Conservation (phyloP, 1,140 invertebrate species). For the Colletes latitarsis region DNA sequence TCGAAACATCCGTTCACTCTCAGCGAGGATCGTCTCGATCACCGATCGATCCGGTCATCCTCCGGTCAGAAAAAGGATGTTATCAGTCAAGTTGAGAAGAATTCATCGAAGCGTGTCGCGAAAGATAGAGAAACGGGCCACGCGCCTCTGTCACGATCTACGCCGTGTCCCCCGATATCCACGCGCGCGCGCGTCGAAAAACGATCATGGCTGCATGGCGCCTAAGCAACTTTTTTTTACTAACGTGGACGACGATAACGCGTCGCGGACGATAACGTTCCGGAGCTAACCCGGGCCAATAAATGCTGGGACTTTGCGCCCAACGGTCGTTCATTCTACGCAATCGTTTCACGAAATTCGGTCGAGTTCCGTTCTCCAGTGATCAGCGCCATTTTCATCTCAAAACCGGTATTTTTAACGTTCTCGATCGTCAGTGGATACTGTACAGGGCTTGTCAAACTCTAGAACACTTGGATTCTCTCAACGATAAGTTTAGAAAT, state of each 20-base stretch:
- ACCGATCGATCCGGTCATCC: no score
- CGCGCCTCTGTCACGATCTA: constrained; percentile 20
- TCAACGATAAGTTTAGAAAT: no score
- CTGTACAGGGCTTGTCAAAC: no score
- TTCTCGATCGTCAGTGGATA: no score
- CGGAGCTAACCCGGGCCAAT: constrained; percentile 60
- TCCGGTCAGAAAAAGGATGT: neutral
- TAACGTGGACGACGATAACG: constrained; percentile 44
- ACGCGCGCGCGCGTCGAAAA: constrained; percentile 42
- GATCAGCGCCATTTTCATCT: neutral
- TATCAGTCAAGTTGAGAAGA: neutral
- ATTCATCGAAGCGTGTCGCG: neutral
- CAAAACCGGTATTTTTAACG: neutral
- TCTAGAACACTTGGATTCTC: no score
- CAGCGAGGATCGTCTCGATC: no score
- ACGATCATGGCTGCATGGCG: constrained; percentile 51
- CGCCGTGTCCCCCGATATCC: neutral
- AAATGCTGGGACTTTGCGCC: constrained; percentile 70
- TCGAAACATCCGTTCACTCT: no score
- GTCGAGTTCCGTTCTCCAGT: neutral
- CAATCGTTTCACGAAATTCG: constrained; percentile 39
- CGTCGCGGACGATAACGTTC: constrained; percentile 58
- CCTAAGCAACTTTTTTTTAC: constrained; percentile 60
- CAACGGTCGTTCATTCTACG: constrained; percentile 55
- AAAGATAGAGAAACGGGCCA: constrained; percentile 12